Evolutionary conservation across 1,140 invertebrate species (phyloP).

Genomic region (Plutomurus gul): DNA sequence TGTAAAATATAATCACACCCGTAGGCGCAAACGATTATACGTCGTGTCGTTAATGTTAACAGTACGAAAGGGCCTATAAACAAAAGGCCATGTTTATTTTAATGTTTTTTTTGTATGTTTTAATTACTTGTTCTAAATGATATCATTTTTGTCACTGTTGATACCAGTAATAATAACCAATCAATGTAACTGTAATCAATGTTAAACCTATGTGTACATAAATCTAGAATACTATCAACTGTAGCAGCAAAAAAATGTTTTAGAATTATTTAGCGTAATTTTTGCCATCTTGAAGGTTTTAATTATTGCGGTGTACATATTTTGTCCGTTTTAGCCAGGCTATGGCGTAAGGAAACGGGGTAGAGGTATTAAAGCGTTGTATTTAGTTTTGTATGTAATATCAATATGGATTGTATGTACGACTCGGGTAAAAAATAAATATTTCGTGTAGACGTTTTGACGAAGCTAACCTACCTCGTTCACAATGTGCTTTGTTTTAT

Average conservation of each 20-base stretch:
- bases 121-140: background rate
- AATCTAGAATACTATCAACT: background rate
- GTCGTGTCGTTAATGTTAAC: background rate
- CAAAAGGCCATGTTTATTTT: background rate
- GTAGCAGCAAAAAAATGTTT: background rate
- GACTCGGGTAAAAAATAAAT: background rate
- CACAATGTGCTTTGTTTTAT: too few species aligned
- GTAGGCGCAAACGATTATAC: too few species aligned
- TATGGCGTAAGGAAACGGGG: background rate
- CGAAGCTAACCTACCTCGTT: too few species aligned
- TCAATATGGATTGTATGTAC: background rate
- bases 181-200: background rate
- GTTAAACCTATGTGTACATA: background rate
- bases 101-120: background rate
- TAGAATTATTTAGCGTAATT: background rate
- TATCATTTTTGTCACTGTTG: background rate
- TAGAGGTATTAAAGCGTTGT: background rate
- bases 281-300: background rate
- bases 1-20: too few species aligned
- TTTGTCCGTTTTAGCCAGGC: too few species aligned
- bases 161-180: background rate
- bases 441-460: constrained; percentile 2
- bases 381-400: background rate
- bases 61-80: background rate
- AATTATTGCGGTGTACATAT: background rate